Evolutionary conservation across 2,797 vertebrate species (phyloP).

Genomic region (Hyperoplus lanceolatus): DNA sequence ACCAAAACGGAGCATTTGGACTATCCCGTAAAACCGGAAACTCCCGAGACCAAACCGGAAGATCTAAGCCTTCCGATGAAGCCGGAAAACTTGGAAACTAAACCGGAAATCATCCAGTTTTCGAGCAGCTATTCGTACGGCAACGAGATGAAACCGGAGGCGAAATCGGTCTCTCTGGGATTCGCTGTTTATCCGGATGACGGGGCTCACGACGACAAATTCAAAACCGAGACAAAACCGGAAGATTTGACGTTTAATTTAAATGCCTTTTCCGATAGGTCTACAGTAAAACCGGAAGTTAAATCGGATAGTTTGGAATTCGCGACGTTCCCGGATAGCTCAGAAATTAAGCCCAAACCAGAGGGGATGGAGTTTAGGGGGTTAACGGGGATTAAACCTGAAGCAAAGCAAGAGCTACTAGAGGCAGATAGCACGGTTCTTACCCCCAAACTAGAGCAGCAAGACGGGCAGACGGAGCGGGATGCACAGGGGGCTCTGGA

Average conservation of each 20-base stretch:
- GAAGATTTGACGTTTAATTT: slow-evolving; percentile 43
- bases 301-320: slow-evolving; percentile 66
- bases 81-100: slow-evolving; percentile 50
- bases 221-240: slow-evolving; percentile 59
- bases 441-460: slow-evolving; percentile 82
- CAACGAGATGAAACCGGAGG: slow-evolving; percentile 60
- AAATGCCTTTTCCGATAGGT: slow-evolving; percentile 28
- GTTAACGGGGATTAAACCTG: slow-evolving; percentile 51
- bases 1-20: slow-evolving; percentile 73
- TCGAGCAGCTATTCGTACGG: slow-evolving; percentile 30
- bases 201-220: background rate
- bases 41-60: slow-evolving; percentile 74
- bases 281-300: slow-evolving; percentile 61
- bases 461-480: slow-evolving; percentile 58
- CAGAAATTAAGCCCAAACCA: slow-evolving; percentile 67
- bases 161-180: slow-evolving; percentile 45
- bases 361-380: slow-evolving; percentile 44
- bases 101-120: slow-evolving; percentile 56
- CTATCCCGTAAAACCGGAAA: slow-evolving; percentile 72
- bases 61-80: slow-evolving; percentile 63
- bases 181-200: slow-evolving; percentile 36
- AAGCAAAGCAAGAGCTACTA: slow-evolving; percentile 74
- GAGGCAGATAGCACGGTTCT: slow-evolving; percentile 85
- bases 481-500: slow-evolving; percentile 61
- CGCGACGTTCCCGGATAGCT: slow-evolving; percentile 62